Conservation (phyloP, 2,888 invertebrate genomes). For the Trachelus iudaicus region DNA sequence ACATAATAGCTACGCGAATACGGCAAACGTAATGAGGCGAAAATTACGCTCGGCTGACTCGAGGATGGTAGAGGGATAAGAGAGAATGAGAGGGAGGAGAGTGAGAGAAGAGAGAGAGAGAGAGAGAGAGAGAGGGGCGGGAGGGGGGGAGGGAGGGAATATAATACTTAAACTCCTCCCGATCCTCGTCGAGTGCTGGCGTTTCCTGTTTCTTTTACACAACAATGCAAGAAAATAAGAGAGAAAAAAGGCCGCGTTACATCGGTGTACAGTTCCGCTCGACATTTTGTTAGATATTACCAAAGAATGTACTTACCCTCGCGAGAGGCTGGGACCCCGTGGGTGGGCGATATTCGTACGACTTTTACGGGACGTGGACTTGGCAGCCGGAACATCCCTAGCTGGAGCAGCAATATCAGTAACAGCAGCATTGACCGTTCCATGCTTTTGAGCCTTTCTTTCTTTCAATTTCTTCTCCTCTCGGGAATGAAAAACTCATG, state of each 20-base stretch:
- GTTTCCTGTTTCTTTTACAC: slow-evolving; percentile 27
- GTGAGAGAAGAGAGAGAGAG: no score
- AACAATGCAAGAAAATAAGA: slow-evolving; percentile 33
- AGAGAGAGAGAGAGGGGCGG: no score
- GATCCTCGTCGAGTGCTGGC: slow-evolving; percentile 15
- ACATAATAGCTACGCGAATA: slow-evolving; percentile 23
- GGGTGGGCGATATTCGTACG: background rate
- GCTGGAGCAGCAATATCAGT: background rate
- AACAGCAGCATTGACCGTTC: background rate
- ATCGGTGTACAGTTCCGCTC: background rate
- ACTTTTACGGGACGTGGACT: background rate
- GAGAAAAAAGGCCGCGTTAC: slow-evolving; percentile 4
- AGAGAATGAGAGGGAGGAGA: background rate
- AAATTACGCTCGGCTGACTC: slow-evolving; percentile 47
- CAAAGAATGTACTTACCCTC: background rate
- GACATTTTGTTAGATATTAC: background rate
- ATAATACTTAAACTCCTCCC: background rate
- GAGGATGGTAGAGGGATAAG: slow-evolving; percentile 16
- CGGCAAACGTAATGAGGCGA: slow-evolving; percentile 40
- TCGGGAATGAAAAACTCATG: background rate
- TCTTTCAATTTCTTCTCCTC: background rate
- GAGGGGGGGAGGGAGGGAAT: background rate
- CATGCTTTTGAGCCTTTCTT: background rate
- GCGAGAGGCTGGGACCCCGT: background rate
- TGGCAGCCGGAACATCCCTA: background rate